These are phyloP conservation scores for Panthera uncia DNA, from an alignment of 2,113 vertebrate species.

Conservation along the genomic window DNA sequence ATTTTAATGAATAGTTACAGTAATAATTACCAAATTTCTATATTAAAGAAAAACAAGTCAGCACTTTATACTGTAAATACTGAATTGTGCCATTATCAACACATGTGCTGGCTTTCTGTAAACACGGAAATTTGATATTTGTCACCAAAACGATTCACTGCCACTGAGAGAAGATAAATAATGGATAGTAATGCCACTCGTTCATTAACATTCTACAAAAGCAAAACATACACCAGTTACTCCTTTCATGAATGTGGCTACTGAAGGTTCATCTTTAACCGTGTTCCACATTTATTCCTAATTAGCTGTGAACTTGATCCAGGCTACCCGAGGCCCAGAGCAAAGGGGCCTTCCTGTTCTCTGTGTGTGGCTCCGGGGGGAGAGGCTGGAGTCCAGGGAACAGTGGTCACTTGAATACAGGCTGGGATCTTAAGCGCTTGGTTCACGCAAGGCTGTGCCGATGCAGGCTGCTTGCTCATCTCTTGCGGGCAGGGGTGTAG, in stretches of 20 bases:
- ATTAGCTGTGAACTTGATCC: slow-evolving; percentile 84
- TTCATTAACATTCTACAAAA: slow-evolving; percentile 85
- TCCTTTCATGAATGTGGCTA: slow-evolving; percentile 81
- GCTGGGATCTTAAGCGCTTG: not conserved
- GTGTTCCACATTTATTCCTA: slow-evolving; percentile 82
- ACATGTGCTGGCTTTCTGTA: slow-evolving; percentile 78
- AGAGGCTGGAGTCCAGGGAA: slow-evolving; percentile 47
- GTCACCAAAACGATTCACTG: slow-evolving; percentile 82
- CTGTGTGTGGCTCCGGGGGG: slow-evolving; percentile 41
- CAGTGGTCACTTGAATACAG: not conserved
- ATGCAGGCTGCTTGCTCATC: not conserved
- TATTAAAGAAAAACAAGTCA: slow-evolving; percentile 78
- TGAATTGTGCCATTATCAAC: slow-evolving; percentile 76
- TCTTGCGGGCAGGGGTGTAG: not conserved
- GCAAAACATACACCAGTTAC: slow-evolving; percentile 82
- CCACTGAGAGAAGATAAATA: slow-evolving; percentile 84
- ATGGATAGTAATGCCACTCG: slow-evolving; percentile 80
- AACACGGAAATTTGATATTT: slow-evolving; percentile 85
- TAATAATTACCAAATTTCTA: slow-evolving; percentile 81
- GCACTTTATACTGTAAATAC: slow-evolving; percentile 73
- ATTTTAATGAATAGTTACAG: slow-evolving; percentile 79
- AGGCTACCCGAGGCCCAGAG: slow-evolving; percentile 75
- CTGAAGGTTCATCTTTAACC: slow-evolving; percentile 82
- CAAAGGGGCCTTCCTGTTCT: slow-evolving; percentile 61
- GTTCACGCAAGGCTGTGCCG: accelerated